Evolutionary conservation across 2,888 invertebrate genomes (phyloP).

Genomic region (Tachina lurida): DNA sequence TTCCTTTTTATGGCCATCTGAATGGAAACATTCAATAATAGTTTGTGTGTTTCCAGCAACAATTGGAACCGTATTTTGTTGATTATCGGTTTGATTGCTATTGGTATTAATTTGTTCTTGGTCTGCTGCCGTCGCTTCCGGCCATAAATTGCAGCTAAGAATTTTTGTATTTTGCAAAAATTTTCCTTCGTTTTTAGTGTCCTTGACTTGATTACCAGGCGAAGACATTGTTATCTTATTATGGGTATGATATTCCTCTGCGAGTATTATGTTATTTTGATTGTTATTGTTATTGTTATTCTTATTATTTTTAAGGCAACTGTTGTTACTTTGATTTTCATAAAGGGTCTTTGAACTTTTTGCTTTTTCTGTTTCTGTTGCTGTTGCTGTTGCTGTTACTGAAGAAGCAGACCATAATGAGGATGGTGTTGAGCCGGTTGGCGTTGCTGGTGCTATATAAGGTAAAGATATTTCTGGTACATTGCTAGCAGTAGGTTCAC

Average conservation of each 20-base stretch:
- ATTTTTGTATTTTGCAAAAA: conserved; percentile 8
- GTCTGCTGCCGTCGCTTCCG: conserved; percentile 53
- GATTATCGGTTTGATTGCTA: neutral
- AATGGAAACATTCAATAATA: conserved; percentile 14
- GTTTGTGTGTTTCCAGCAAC: conserved; percentile 1
- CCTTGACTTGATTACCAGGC: conserved; percentile 45
- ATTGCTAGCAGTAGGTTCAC: conserved; percentile 38
- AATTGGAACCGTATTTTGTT: conserved; percentile 13
- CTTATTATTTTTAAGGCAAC: conserved; percentile 15
- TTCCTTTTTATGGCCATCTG: neutral
- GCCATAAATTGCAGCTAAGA: conserved; percentile 32
- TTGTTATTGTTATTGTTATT: conserved; percentile 31
- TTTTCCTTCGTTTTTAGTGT: conserved; percentile 28
- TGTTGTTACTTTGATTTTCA: conserved; percentile 38
- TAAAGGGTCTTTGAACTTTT: conserved; percentile 50
- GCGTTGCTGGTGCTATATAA: conserved; percentile 40
- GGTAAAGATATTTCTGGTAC: conserved; percentile 51
- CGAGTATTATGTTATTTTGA: conserved; percentile 23
- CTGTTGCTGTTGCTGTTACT: neutral
- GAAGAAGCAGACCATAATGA: conserved; percentile 8
- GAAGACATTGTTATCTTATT: conserved; percentile 39
- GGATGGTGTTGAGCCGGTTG: conserved; percentile 41
- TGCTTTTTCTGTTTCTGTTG: conserved; percentile 6
- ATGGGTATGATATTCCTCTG: conserved; percentile 11
- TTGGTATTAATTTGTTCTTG: conserved; percentile 60